phyloP scores from a whole-genome alignment of 2,888 invertebrate species.

The Andrena praecox region DNA sequence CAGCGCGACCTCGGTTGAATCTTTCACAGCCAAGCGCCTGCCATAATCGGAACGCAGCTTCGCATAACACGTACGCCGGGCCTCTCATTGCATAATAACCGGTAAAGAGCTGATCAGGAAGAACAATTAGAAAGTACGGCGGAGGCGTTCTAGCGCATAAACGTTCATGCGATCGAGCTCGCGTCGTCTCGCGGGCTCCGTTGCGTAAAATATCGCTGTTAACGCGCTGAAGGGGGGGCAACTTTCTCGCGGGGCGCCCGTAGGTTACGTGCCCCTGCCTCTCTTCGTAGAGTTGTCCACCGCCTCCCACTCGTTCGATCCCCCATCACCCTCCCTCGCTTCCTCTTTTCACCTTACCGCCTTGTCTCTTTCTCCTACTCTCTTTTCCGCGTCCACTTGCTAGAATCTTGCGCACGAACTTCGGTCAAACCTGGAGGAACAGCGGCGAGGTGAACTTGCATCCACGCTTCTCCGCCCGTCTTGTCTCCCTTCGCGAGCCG shows the following conservation, averaged over 20 bases:
- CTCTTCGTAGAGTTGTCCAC: slow-evolving; percentile 20
- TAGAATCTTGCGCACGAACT: slow-evolving; percentile 21
- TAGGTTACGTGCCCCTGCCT: slow-evolving; percentile 27
- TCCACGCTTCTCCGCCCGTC: slow-evolving; percentile 10
- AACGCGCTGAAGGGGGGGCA: slow-evolving; percentile 4
- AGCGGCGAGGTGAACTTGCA: slow-evolving; percentile 23
- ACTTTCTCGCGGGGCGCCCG: slow-evolving; percentile 56
- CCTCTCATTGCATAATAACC: slow-evolving; percentile 51
- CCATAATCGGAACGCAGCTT: slow-evolving; percentile 31
- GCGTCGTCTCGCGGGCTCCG: not conserved
- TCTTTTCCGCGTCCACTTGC: slow-evolving; percentile 7
- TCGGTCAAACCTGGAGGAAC: slow-evolving; percentile 28
- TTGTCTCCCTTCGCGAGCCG: not conserved
- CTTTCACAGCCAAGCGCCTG: not conserved
- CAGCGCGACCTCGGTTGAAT: no score
- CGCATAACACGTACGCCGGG: slow-evolving; percentile 30
- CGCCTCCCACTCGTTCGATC: slow-evolving; percentile 13
- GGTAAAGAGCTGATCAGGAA: slow-evolving; percentile 75
- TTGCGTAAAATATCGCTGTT: slow-evolving; percentile 43
- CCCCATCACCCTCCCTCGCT: slow-evolving; percentile 24
- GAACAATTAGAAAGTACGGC: slow-evolving; percentile 76
- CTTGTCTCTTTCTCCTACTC: slow-evolving; percentile 41
- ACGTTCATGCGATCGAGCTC: slow-evolving; percentile 50
- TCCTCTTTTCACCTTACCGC: slow-evolving; percentile 15
- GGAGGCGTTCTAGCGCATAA: slow-evolving; percentile 56